A percentile compares a stretch with the other conserved stretches of the same genome.
Evolutionary conservation across 2,888 invertebrate genomes (phyloP).

Genomic region (Calephelis perditalis): DNA sequence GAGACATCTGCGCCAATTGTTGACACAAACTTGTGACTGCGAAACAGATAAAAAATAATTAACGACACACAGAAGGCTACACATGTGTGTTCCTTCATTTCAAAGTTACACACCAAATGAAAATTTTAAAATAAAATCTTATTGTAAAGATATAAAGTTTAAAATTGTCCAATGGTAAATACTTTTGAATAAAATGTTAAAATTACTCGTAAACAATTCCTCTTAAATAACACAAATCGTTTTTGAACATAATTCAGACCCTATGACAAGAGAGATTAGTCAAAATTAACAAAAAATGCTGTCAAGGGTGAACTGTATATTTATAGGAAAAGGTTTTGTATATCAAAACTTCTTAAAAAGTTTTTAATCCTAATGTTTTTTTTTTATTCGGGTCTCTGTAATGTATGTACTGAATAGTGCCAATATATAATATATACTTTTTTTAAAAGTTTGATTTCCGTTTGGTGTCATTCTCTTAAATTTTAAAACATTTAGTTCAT

Average conservation of each 20-base stretch:
- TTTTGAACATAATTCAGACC: constrained; percentile 22
- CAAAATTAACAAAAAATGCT: not conserved
- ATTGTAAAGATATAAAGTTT: constrained; percentile 27
- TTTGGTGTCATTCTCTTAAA: too few species aligned
- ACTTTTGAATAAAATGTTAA: constrained; percentile 36
- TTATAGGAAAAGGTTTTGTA: not conserved
- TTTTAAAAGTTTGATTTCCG: too few species aligned
- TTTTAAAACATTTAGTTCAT: too few species aligned
- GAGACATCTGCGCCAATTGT: constrained; percentile 63
- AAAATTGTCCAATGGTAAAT: constrained; percentile 29
- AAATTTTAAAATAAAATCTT: constrained; percentile 17
- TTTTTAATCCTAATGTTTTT: too few species aligned
- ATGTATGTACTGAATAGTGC: too few species aligned
- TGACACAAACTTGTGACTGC: constrained; percentile 54
- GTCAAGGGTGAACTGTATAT: not conserved
- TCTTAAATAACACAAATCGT: constrained; percentile 41
- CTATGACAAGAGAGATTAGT: constrained; percentile 12
- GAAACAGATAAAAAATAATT: constrained; percentile 55
- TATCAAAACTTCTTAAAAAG: not conserved
- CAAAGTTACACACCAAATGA: constrained; percentile 34
- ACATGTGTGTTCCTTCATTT: constrained; percentile 60
- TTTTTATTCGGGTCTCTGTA: too few species aligned
- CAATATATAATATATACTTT: too few species aligned
- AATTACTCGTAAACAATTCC: constrained; percentile 56
- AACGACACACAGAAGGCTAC: constrained; percentile 55